Conservation (phyloP, 2,113 vertebrate genomes). For the Solea solea region DNA sequence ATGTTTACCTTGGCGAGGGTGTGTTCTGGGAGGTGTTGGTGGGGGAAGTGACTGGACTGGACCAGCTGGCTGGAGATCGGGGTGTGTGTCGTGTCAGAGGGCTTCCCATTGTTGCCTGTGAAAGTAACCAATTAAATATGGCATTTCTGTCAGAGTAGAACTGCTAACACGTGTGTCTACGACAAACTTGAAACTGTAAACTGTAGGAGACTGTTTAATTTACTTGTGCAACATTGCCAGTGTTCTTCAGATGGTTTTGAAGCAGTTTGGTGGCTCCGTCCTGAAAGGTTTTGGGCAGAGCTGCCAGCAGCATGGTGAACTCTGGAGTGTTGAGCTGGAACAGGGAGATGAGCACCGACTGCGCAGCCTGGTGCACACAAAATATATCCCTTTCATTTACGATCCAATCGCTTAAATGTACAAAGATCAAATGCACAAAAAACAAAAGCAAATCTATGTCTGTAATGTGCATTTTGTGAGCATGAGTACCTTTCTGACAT, state of each 20-base stretch:
- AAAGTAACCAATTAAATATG: background rate
- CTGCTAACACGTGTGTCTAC: background rate
- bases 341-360: conserved; percentile 93
- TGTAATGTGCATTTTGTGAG: background rate
- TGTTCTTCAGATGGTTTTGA: conserved; percentile 95
- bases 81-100: conserved; percentile 91
- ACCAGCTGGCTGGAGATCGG: conserved; percentile 92
- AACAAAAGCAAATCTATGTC: too few relatives aligned
- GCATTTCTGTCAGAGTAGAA: background rate
- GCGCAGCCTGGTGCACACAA: conserved; percentile 87
- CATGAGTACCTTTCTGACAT: conserved; percentile 90
- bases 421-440: too few relatives aligned
- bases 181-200: background rate
- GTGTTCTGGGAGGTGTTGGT: conserved; percentile 94
- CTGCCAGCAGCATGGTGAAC: conserved; percentile 96
- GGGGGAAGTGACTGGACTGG: conserved; percentile 95
- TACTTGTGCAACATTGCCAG: conserved; percentile 91
- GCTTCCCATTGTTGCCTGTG: conserved; percentile 89
- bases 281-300: conserved; percentile 98
- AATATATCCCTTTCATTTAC: background rate
- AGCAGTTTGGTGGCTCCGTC: conserved; percentile 97
- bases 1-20: conserved; percentile 90
- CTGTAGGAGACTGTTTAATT: background rate
- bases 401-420: background rate
- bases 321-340: conserved; percentile 98